Evolutionary conservation across 2,113 vertebrate genomes (phyloP).

Genomic region (Girardinichthys multiradiatus): DNA sequence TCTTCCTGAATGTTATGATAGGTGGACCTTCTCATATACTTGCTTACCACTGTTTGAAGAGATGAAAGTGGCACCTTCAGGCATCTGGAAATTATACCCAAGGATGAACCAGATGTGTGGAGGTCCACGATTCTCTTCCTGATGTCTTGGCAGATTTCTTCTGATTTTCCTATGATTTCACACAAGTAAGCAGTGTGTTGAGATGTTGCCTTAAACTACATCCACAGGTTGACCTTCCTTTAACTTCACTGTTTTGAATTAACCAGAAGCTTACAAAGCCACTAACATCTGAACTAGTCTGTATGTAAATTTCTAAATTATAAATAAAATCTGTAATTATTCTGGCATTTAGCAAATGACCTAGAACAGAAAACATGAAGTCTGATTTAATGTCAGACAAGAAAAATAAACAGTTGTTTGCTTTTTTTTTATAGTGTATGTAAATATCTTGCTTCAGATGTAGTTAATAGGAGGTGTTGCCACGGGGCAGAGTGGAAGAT

Average conservation of each 20-base stretch:
- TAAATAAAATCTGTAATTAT: neutral
- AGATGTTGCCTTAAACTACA: neutral
- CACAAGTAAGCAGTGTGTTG: too few species aligned
- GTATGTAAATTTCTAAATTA: neutral
- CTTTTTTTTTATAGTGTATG: conserved; percentile 1
- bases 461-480: conserved; percentile 23
- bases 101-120: neutral
- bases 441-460: neutral
- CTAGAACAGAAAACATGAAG: neutral
- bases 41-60: too few species aligned
- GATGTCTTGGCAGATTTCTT: too few species aligned
- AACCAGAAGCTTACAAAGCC: neutral
- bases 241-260: neutral
- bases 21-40: too few species aligned
- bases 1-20: neutral
- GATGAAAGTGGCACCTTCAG: neutral
- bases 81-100: neutral
- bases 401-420: neutral
- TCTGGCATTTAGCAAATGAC: neutral
- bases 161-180: too few species aligned
- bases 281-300: neutral
- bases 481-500: conserved; percentile 38
- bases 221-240: neutral
- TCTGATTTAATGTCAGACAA: neutral
- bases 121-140: neutral